phyloP scores from a whole-genome alignment of 23 tunicate species.

The Trididemnum clinides region DNA sequence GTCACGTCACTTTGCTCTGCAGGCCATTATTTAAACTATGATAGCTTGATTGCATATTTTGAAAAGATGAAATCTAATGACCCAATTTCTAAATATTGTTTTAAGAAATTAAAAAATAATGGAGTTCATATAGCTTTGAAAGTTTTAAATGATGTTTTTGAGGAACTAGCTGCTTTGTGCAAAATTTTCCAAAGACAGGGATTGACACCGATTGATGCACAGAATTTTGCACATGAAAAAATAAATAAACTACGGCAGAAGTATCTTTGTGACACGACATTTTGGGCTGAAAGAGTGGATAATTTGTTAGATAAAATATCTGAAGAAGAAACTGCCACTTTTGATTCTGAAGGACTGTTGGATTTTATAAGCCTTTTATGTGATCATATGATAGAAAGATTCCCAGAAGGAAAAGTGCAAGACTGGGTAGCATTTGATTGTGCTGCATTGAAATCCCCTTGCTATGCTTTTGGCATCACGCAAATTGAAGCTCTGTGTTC shows the following conservation, averaged over 20 bases:
- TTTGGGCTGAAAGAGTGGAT: constrained; percentile 9
- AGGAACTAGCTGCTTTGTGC: constrained; percentile 15
- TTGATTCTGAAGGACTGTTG: constrained; percentile 15
- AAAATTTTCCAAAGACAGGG: constrained; percentile 2
- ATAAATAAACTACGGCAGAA: constrained; percentile 2
- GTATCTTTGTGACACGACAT: constrained; percentile 5
- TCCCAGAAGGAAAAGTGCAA: constrained; percentile 16
- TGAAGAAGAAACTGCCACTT: constrained; percentile 21
- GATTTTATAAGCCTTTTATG: constrained; percentile 6
- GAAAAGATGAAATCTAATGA: constrained; percentile 16
- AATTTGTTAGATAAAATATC: constrained; percentile 1
- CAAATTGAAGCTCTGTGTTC: constrained; percentile 5
- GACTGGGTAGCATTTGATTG: constrained; percentile 19
- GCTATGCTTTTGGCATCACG: constrained; percentile 16
- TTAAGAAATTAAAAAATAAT: constrained; percentile 10
- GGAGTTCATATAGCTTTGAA: constrained; percentile 18
- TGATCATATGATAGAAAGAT: constrained; percentile 5
- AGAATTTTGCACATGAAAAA: constrained; percentile 2
- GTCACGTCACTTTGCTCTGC: constrained; percentile 20
- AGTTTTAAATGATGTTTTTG: constrained; percentile 5
- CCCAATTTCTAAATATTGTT: constrained; percentile 14
- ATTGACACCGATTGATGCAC: constrained; percentile 19
- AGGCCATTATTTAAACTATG: constrained; percentile 16
- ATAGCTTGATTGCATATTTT: constrained; percentile 19
- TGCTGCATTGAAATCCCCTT: constrained; percentile 18